These are phyloP conservation scores for Ficedula albicollis DNA, from an alignment of 2,797 vertebrate genomes.

Conservation along the genomic window DNA sequence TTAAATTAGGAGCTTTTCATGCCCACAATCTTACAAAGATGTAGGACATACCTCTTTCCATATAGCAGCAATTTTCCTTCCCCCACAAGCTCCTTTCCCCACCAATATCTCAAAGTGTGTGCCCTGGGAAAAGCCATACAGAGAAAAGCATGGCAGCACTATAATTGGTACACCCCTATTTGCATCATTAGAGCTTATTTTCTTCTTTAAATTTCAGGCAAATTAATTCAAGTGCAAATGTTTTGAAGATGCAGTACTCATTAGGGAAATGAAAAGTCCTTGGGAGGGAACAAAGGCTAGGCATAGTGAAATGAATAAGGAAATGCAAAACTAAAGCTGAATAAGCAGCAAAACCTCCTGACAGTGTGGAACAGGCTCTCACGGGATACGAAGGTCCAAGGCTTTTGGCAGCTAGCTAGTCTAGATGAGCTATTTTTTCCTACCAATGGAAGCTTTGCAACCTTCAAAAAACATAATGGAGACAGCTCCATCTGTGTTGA, in stretches of 20 bases:
- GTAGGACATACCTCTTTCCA: neutral
- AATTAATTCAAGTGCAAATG: neutral
- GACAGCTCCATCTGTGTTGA: neutral
- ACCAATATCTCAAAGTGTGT: neutral
- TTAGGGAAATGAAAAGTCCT: neutral
- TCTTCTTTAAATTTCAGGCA: neutral
- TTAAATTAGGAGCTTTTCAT: neutral
- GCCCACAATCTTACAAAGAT: neutral
- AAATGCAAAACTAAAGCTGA: constrained; percentile 9
- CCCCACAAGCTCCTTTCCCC: neutral
- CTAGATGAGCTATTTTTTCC: neutral
- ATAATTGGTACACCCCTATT: neutral
- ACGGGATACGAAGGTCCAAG: neutral
- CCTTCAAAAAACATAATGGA: neutral
- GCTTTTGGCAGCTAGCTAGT: neutral
- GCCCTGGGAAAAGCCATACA: neutral
- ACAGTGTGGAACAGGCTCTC: neutral
- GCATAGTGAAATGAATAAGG: neutral
- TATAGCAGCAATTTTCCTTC: neutral
- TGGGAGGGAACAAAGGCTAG: neutral
- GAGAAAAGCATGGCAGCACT: neutral
- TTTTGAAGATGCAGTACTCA: neutral
- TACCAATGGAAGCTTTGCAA: neutral
- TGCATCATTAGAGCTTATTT: neutral
- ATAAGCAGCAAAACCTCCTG: neutral